These are phyloP conservation scores for Egretta garzetta DNA, from an alignment of 2,113 vertebrate species.

Conservation along the genomic window DNA sequence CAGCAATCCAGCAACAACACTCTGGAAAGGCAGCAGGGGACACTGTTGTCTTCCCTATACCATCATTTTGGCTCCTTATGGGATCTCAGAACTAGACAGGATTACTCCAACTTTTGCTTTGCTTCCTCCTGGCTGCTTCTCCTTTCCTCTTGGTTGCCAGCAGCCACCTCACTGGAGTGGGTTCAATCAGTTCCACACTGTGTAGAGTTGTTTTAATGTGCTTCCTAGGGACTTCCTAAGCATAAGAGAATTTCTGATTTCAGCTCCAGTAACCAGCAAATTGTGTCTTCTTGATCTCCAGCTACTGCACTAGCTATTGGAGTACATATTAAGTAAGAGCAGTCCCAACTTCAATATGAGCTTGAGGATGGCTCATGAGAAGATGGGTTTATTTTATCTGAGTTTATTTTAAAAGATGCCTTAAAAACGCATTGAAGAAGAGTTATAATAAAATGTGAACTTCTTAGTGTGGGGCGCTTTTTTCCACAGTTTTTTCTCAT, in stretches of 20 bases:
- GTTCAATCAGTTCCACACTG: background rate
- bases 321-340: background rate
- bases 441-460: background rate
- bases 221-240: background rate
- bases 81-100: background rate
- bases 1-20: background rate
- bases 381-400: background rate
- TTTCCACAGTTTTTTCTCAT: too few species aligned
- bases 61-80: background rate
- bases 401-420: background rate
- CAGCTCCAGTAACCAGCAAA: background rate
- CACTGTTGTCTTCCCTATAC: background rate
- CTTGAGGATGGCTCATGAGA: background rate
- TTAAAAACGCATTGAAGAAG: background rate
- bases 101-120: background rate
- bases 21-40: conserved; percentile 35
- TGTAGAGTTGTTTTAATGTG: background rate
- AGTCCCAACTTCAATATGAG: background rate
- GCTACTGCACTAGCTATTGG: background rate
- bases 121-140: background rate
- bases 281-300: background rate
- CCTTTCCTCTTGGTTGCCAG: background rate
- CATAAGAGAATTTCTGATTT: background rate
- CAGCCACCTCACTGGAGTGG: background rate
- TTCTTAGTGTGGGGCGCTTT: background rate